phyloP scores from a whole-genome alignment of 2,888 invertebrate species.

The Neuroscelio doddi region DNA sequence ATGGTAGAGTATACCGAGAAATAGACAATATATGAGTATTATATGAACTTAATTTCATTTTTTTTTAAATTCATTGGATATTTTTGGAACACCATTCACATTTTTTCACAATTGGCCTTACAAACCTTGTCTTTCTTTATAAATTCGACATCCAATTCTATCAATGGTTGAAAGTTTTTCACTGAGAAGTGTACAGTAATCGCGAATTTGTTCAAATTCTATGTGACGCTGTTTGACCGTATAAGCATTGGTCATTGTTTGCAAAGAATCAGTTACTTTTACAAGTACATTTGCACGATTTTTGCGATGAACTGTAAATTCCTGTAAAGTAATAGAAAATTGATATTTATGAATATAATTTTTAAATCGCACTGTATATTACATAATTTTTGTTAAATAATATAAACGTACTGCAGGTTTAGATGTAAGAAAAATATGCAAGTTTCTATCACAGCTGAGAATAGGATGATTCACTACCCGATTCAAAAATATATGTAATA shows the following conservation, averaged over 20 bases:
- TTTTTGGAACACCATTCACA: no score
- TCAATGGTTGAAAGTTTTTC: constrained; percentile 79
- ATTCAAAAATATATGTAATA: constrained; percentile 79
- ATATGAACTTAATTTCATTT: background rate
- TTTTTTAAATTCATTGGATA: background rate
- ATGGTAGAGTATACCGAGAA: no score
- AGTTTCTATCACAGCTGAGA: constrained; percentile 78
- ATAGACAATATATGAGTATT: no score
- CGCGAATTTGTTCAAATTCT: constrained; percentile 78
- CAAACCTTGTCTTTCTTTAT: constrained; percentile 77
- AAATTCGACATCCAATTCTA: constrained; percentile 77
- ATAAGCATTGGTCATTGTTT: constrained; percentile 74
- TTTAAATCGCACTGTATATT: background rate
- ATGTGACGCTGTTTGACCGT: constrained; percentile 75
- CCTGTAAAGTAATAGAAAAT: constrained; percentile 68
- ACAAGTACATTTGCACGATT: constrained; percentile 75
- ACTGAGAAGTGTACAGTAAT: constrained; percentile 76
- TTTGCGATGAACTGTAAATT: constrained; percentile 78
- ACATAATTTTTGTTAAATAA: background rate
- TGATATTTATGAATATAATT: background rate
- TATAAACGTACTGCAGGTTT: constrained; percentile 75
- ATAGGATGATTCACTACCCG: constrained; percentile 81
- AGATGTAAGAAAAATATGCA: constrained; percentile 79
- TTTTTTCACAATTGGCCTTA: constrained; percentile 2
- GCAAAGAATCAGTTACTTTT: constrained; percentile 75